Evolutionary conservation across 2,797 vertebrate genomes (phyloP), one percentile per base, ranked within the genome.

Genomic region (Dromococcyx pavoninus): DNA sequence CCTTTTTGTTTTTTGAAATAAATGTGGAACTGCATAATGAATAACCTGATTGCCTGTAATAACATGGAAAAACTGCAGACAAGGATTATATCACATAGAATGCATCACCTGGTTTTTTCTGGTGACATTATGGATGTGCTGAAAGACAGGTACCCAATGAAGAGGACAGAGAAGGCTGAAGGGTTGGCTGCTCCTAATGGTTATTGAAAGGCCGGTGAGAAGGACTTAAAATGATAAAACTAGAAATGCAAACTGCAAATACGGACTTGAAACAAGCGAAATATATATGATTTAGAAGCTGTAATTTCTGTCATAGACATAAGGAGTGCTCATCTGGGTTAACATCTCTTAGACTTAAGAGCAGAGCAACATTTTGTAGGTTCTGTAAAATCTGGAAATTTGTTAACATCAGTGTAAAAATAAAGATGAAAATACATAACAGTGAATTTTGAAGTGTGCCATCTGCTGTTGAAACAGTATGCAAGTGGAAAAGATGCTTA

Each of bases 301-400:
- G 17, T 37, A 19, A 37, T 82, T 92, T 87, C 48, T 35, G 24
- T 58, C 15, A 17, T 7, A 51, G 24, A 54, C 24, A 41, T 37
- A 14, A 83, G 30, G 16, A 80, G 2, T 53, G n/a, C 65, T 76
- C 82, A 17, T 77, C 44, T 25, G 15, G 10, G 32, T 89, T 89
- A 91, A 46, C n/a, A 78, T 11, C 39, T 92, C n/a, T 33, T 2
- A 23, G n/a, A 70, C 11, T 48, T 54, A 88, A 54, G 17, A 64
- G 19, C 16, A 79, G 23, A 81, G 41, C 11, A 86, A 74, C 5
- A 15, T 57, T 61, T 89, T 82, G 91, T 28, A 51, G 33, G 8
- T 74, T 91, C 33, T 64, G 25, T 74, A 80, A 79, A 83, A 86
- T 86, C 33, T 71, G 54, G 22, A 28, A 77, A 69, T 77, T 76